Evolutionary conservation across 2,888 invertebrate genomes (phyloP).

Genomic region (Drosophila stalkeri): DNA sequence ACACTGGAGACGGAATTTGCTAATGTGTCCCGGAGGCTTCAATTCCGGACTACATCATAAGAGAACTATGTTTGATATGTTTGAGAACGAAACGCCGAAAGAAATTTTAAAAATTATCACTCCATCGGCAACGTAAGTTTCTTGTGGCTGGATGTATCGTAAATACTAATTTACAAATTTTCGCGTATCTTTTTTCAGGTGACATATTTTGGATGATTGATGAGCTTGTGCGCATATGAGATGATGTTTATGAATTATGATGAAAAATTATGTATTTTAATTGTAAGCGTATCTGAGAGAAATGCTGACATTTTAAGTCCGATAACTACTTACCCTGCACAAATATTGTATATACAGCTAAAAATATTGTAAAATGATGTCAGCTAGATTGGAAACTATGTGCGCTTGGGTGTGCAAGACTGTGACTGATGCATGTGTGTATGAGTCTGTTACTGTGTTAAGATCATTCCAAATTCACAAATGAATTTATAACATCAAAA

Average conservation of each 20-base stretch:
- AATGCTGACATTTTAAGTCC: conserved; percentile 6
- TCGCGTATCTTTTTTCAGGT: conserved; percentile 23
- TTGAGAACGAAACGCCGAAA: conserved; percentile 35
- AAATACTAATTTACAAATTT: not conserved
- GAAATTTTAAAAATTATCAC: conserved; percentile 50
- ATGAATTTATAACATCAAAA: conserved; percentile 8
- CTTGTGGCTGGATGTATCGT: no score
- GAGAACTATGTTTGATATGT: not conserved
- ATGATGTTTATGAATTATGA: conserved; percentile 49
- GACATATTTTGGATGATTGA: conserved; percentile 38
- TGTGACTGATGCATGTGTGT: conserved; percentile 54
- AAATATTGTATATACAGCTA: conserved; percentile 56
- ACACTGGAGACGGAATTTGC: conserved; percentile 23
- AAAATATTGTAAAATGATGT: conserved; percentile 36
- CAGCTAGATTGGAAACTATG: conserved; percentile 13
- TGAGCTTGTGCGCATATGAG: conserved; percentile 41
- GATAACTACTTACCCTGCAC: conserved; percentile 54
- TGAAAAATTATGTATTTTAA: conserved; percentile 35
- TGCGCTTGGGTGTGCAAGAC: conserved; percentile 31
- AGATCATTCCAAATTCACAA: conserved; percentile 57
- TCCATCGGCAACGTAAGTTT: conserved; percentile 69
- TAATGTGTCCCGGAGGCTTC: conserved; percentile 38
- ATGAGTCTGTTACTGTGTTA: conserved; percentile 31
- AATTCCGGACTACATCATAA: conserved; percentile 32
- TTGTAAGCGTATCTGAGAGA: conserved; percentile 39